Evolutionary conservation across 2,888 invertebrate genomes (phyloP).

Genomic region (Opisthograptis luteolata): DNA sequence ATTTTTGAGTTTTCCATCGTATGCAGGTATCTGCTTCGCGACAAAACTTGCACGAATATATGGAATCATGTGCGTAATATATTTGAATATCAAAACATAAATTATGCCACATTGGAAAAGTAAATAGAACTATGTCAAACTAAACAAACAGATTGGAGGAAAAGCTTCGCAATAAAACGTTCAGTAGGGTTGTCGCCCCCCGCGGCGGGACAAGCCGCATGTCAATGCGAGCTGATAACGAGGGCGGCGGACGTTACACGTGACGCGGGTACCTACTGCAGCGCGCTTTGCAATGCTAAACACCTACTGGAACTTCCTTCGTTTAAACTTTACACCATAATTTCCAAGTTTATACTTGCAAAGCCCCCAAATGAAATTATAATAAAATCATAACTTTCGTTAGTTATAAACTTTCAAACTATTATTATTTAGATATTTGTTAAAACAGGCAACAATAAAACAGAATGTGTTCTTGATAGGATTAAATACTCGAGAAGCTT

Average conservation of each 20-base stretch:
- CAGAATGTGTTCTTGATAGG: background rate
- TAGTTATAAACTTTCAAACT: constrained; percentile 6
- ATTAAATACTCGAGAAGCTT: background rate
- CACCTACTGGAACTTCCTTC: constrained; percentile 46
- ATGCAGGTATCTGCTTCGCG: no score
- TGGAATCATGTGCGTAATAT: no score
- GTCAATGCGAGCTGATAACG: background rate
- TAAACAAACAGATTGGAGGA: no score
- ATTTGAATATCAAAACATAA: no score
- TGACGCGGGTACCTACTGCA: background rate
- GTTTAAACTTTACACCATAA: constrained; percentile 44
- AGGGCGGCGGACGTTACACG: background rate
- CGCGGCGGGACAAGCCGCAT: background rate
- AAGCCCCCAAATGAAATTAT: background rate
- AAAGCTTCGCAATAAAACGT: no score
- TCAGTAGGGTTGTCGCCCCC: no score
- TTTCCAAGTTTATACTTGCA: background rate
- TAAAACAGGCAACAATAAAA: background rate
- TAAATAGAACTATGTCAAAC: no score
- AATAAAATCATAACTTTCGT: constrained; percentile 20
- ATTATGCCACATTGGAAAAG: no score
- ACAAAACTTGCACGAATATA: no score
- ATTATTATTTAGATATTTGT: background rate
- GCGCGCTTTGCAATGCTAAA: constrained; percentile 40
- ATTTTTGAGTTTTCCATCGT: no score